Percentiles rank a stretch among this genome's conserved stretches.
These are phyloP conservation scores for Nematopogon swammerdamellus DNA, from an alignment of 2,888 invertebrate genomes.

Conservation along the genomic window DNA sequence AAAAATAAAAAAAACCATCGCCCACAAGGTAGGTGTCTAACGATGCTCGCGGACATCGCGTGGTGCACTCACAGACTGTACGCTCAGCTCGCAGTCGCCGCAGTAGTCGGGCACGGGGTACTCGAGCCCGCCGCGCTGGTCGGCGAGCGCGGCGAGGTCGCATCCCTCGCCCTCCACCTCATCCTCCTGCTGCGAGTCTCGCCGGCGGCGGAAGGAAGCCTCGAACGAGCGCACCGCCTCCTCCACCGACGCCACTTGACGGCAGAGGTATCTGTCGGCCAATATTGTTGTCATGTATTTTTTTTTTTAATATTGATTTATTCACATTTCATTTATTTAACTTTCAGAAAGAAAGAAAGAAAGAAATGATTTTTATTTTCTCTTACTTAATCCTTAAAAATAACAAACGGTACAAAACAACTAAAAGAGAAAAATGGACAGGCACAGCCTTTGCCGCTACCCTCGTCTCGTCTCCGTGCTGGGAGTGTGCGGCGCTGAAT, in stretches of 20 bases:
- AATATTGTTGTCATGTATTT: neutral
- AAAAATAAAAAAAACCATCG: too few relatives aligned
- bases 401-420: too few relatives aligned
- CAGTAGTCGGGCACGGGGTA: slow-evolving; percentile 32
- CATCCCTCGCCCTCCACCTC: slow-evolving; percentile 16
- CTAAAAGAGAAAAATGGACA: too few relatives aligned
- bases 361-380: too few relatives aligned
- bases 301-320: neutral
- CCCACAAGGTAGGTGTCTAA: too few relatives aligned
- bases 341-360: too few relatives aligned
- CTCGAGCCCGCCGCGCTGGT: slow-evolving; percentile 24
- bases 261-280: slow-evolving; percentile 61
- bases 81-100: slow-evolving; percentile 16
- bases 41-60: too few relatives aligned
- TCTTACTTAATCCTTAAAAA: too few relatives aligned
- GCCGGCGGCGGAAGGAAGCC: slow-evolving; percentile 56
- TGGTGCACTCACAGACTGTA: slow-evolving; percentile 2
- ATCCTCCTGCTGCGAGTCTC: slow-evolving; percentile 15
- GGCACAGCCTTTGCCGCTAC: too few relatives aligned
- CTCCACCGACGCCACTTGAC: slow-evolving; percentile 67
- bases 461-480: too few relatives aligned
- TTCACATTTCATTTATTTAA: neutral
- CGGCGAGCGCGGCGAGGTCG: slow-evolving; percentile 22
- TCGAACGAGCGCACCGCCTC: slow-evolving; percentile 72
- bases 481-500: too few relatives aligned